Evolutionary conservation across 2,888 invertebrate genomes (phyloP), one percentile per base, ranked within the genome.

Genomic region (Pemphredon lugubris): DNA sequence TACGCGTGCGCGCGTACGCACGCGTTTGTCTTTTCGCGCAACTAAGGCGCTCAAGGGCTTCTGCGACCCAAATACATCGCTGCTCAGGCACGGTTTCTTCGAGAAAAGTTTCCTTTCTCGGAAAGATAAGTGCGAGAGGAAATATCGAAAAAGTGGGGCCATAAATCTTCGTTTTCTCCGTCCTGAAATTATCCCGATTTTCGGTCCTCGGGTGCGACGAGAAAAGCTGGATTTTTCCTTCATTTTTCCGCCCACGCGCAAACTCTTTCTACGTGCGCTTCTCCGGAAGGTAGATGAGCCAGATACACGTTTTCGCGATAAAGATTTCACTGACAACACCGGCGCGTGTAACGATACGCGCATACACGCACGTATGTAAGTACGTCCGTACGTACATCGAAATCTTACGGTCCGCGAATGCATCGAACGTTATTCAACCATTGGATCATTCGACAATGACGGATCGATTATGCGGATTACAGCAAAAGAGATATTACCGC

Each of bases 121-220:
- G 44, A 16, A n/a, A 58, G 53, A 18, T 53, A 66, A 60, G 34
- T 37, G 18, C 39, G 4, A 3, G 26, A 26, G 7, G 21, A 16
- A 30, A n/a, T 32, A 21, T 42, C 64, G 61, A 45, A 45, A 61
- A 47, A 40, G 55, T 40, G 59, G 55, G 42, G 7, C 48, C 74
- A 64, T 80, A 79, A 79, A 79, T 79, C 75, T 72, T 72, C 75
- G 63, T 71, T 68, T 70, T 65, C 71, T 64, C 50, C 67, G 53
- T 48, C 53, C 48, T 59, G 69, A 76, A 65, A 69, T 64, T 68
- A 73, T 65, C 73, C 57, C 42, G 63, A 64, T 68, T 68, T 63
- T 64, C 68, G 59, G 59, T 42, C n/a, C 47, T 63, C 4, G 4
- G 26, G 21, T 37, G 61, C 47, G 34, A 58, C 48, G 45, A 21